Conservation (phyloP, 2,797 vertebrate species). For the Ispidina lecontei region DNA sequence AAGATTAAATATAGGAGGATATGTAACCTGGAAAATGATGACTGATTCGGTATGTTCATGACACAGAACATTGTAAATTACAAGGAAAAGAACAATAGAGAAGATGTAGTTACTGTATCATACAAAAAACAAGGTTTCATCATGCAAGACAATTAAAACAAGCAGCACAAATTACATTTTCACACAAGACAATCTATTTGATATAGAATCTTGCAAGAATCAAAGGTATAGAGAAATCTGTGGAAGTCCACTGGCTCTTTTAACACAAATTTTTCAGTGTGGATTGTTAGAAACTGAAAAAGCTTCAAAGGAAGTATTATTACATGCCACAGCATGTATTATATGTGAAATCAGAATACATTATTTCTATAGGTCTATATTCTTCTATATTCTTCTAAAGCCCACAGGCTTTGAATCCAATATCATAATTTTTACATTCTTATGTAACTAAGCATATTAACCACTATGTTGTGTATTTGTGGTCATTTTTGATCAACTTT, state of each 20-base stretch:
- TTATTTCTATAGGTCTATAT: not conserved
- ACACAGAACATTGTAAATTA: not conserved
- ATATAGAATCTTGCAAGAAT: not conserved
- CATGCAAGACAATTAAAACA: not conserved
- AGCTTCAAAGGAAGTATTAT: not conserved
- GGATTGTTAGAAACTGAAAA: not conserved
- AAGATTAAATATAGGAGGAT: not conserved
- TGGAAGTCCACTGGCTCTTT: not conserved
- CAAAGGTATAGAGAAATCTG: not conserved
- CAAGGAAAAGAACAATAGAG: not conserved
- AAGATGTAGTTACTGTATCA: not conserved
- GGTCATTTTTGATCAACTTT: not conserved
- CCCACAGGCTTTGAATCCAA: not conserved
- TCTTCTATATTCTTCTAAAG: not conserved
- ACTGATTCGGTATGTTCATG: not conserved
- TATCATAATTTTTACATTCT: not conserved
- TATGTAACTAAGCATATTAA: not conserved
- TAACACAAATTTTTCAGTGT: not conserved
- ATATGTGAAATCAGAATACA: not conserved
- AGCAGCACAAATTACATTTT: not conserved
- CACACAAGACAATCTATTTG: not conserved
- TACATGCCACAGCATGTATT: not conserved
- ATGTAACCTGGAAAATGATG: not conserved
- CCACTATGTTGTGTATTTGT: not conserved
- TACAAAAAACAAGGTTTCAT: not conserved